Evolutionary conservation across 2,113 vertebrate species (phyloP), one percentile per base, ranked within the genome.

Genomic region (Dendropsophus ebraccatus): DNA sequence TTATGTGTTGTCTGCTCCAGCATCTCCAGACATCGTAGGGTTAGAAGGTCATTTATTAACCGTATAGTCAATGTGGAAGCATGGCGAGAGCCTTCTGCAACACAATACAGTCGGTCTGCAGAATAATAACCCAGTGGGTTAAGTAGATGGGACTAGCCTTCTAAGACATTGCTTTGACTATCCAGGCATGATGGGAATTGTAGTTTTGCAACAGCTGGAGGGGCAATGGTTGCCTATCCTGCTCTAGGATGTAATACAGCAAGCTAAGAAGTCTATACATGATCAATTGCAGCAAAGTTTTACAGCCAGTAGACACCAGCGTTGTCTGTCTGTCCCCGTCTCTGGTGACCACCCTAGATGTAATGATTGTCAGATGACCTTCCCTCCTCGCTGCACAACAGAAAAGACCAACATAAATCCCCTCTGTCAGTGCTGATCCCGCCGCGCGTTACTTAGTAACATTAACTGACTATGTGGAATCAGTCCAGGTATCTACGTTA

Each of bases 331-430:
- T 52, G 0, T 50, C n/a, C 45, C 52, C 35, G n/a, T 74, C 52
- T n/a, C 25, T 47, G n/a, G 10, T 35, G 72, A 73, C 32, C n/a
- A 37, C 45, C 60, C 37, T 41, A 23, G 32, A 21, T 35, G n/a
- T 84, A 58, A 13, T 30, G 82, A 75, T 75, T 62, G 30, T 16
- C n/a, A 11, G 13, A n/a, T 62, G n/a, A 74, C 54, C 35, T 73
- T 58, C 70, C 14, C 52, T 45, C 67, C 21, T 19, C 49, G 17
- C 21, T 8, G 76, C 50, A 54, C 10, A 50, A 30, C 25, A 65
- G 17, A 82, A 56, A 74, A 74, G 50, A 28, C 19, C 69, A 30
- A 8, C 50, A 58, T 12, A 52, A 74, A 74, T 73, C 30, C 25
- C 32, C 10, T 28, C 28, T 4, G 81, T 28, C 67, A 17, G 17